phyloP scores from a whole-genome alignment of 1,140 invertebrate species.

The Caenorhabditis inopinata region DNA sequence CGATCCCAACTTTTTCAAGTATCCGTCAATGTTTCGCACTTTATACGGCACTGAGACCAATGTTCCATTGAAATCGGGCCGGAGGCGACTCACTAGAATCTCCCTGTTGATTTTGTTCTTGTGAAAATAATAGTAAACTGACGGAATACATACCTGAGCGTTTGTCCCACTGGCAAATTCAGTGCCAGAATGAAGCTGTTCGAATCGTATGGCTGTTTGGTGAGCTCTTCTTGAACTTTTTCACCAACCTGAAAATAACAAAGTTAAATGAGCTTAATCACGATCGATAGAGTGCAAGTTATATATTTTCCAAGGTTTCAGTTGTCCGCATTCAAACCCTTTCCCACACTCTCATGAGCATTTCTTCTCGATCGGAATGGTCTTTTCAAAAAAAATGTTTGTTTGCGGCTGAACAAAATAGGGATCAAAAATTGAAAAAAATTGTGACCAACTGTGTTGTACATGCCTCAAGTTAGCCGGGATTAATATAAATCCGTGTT shows the following conservation, averaged over 20 bases:
- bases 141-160: conserved; percentile 42
- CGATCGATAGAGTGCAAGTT: too few relatives aligned
- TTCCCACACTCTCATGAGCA: too few relatives aligned
- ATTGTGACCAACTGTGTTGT: too few relatives aligned
- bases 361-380: too few relatives aligned
- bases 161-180: conserved; percentile 57
- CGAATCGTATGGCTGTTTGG: conserved; percentile 53
- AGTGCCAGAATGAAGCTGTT: conserved; percentile 58
- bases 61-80: conserved; percentile 46
- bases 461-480: too few relatives aligned
- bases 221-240: conserved; percentile 33
- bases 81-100: conserved; percentile 29
- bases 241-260: conserved; percentile 26
- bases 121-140: too few relatives aligned
- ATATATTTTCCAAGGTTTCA: too few relatives aligned
- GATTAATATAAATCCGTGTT: too few relatives aligned
- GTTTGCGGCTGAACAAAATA: too few relatives aligned
- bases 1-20: conserved; percentile 53
- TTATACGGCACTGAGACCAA: conserved; percentile 50
- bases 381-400: neutral
- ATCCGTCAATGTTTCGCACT: conserved; percentile 48
- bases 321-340: too few relatives aligned
- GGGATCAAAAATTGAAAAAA: too few relatives aligned
- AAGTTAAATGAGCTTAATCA: too few relatives aligned
- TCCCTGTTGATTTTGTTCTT: conserved; percentile 52